Evolutionary conservation across 2,113 vertebrate genomes (phyloP), one percentile per base, ranked within the genome.

Genomic region (Mixornis gularis): DNA sequence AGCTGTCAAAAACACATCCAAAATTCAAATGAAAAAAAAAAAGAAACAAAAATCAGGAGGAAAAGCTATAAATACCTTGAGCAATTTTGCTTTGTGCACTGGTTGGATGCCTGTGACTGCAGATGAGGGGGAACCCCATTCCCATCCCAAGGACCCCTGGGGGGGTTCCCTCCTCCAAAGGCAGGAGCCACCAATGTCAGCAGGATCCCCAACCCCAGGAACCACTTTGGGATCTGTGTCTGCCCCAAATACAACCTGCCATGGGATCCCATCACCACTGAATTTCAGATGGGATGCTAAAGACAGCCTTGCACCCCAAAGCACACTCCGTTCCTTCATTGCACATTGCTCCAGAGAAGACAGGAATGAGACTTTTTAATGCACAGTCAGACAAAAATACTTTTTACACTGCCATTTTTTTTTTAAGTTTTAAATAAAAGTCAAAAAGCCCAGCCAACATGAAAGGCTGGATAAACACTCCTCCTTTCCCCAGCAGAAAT

Each of bases 381-480:
- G 53, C 40, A 52, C 26, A 21, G n/a, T 60, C 82, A 83, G 34
- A 44, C 29, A 65, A 81, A 92, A 89, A 69, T 7, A 44, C n/a
- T 52, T 30, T 84, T 27, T 69, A 43, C 59, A 69, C 38, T 32
- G 65, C 17, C 8, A 43, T 51, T 56, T 44, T 44, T 49, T 26
- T 44, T 30, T 17, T 53, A 63, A 24, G 21, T 13, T 14, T 66
- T n/a, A 58, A 25, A 14, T 64, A 87, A 58, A 90, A 95, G 58
- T 66, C 40, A 43, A 86, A 87, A 93, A 80, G 73, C 90, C 71
- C 79, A 95, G 90, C 52, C 90, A 89, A 62, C 77, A 89, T 43
- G 77, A 92, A 95, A 90, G 83, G 68, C 90, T 94, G 86, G 32
- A 74, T 84, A 93, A 94, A 92, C 83, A 92, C 92, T 93, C 95